phyloP scores from a whole-genome alignment of 2,113 vertebrate genomes.

The Misgurnus anguillicaudatus region DNA sequence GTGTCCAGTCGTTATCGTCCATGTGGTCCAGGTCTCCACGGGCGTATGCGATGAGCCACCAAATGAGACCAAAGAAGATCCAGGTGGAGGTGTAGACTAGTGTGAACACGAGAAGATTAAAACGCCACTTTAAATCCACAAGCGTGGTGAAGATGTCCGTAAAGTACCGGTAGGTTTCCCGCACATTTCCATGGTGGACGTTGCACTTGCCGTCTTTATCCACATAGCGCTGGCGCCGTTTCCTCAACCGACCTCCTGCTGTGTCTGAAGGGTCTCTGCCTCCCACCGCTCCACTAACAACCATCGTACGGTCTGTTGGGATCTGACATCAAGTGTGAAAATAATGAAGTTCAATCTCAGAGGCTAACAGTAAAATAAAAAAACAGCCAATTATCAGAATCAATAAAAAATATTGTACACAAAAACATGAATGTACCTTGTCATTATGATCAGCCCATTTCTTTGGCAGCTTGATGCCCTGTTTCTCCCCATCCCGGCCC shows the following conservation, averaged over 20 bases:
- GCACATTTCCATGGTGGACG: conserved; percentile 84
- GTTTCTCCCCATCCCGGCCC: conserved; percentile 62
- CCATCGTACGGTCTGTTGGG: conserved; percentile 59
- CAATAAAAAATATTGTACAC: too few species aligned
- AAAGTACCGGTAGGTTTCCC: conserved; percentile 85
- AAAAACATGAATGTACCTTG: conserved; percentile 44
- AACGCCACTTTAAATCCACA: conserved; percentile 86
- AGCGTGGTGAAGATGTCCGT: conserved; percentile 88
- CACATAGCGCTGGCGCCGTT: conserved; percentile 81
- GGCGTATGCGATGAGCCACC: conserved; percentile 86
- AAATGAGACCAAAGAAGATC: conserved; percentile 87
- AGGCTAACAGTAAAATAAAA: neutral
- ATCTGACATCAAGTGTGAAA: conserved; percentile 37
- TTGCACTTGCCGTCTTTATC: conserved; percentile 87
- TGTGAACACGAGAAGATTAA: conserved; percentile 85
- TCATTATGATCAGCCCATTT: conserved; percentile 54
- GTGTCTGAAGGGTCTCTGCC: conserved; percentile 5
- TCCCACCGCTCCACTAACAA: conserved; percentile 32
- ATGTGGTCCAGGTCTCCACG: conserved; percentile 84
- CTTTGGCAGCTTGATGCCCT: conserved; percentile 57
- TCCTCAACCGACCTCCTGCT: conserved; percentile 37
- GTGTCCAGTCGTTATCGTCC: conserved; percentile 80
- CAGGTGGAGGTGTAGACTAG: conserved; percentile 86
- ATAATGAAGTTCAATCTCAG: neutral
- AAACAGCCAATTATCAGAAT: neutral